Base-by-base conservation (phyloP, 2,113 vertebrate genomes). In the Chaetodon auriga region DNA sequence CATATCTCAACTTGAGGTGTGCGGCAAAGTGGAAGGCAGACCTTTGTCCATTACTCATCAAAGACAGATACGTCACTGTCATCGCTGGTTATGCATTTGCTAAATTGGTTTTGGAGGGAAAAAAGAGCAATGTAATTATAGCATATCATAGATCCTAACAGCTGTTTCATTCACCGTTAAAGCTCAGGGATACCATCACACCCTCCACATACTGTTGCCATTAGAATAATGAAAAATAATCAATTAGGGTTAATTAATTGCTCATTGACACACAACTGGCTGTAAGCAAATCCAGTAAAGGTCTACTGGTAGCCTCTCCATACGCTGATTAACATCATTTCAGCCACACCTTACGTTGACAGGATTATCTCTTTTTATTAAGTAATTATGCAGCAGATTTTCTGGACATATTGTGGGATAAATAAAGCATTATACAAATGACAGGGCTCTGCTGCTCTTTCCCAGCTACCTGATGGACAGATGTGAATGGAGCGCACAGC, bases 211-310 rank as follows among this genome's bases (percentile, higher is more conserved):
- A 91, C 80, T 91, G 90, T 92, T 78, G 87, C 87, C 92, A 95
- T 96, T 94, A 94, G 78, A 93, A 90, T 95, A 94, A 95, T 95
- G 93, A 93, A 94, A 94, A 94, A 95, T 89, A 84, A 94, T 96
- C 93, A 95, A 95, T 95, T 94, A 93, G 90, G 85, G 83, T 94
- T 94, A 95, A 96, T 95, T 94, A 92, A 95, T 94, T 83, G 84
- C 92, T 88, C 87, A 90, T 58, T 91, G 91, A 94, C 93, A 92
- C 87, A 79, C 86, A 91, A 92, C 89, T 88, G 83, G 85, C 88
- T 91, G 89, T 54, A 75, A 85, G 88, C 82, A 89, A 92, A 95
- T 93, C 90, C 83, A 72, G 68, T 7, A 25, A 64, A 79, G 78
- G 90, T 81, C 78, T 46, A 11, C 55, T 15, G 70, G 71, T 65